Conservation (phyloP, 2,113 vertebrate species). For the Macrotis lagotis region DNA sequence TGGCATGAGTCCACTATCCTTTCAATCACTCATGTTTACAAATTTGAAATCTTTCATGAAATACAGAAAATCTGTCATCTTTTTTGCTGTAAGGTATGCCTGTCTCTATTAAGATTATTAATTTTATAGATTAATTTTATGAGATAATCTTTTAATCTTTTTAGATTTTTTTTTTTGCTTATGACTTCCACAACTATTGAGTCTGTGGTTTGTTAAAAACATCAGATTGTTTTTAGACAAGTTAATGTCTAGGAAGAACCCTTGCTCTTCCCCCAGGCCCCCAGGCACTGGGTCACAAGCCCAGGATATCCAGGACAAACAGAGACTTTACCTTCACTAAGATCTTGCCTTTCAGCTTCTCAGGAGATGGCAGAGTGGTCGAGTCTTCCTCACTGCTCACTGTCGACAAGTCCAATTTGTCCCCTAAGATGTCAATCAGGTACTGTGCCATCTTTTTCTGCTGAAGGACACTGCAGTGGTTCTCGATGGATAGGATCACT, state of each 20-base stretch:
- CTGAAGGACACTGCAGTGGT: conserved; percentile 96
- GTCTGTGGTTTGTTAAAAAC: neutral
- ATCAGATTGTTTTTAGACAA: neutral
- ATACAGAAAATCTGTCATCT: neutral
- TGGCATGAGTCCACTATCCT: neutral
- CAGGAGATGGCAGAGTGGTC: conserved; percentile 91
- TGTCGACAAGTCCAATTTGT: conserved; percentile 93
- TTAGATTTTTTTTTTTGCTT: neutral
- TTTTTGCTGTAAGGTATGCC: neutral
- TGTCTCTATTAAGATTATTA: neutral
- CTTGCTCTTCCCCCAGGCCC: neutral
- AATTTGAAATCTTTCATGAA: neutral
- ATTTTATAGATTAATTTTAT: too few species aligned
- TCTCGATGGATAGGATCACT: conserved; percentile 97
- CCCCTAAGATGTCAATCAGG: conserved; percentile 91
- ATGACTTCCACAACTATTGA: neutral
- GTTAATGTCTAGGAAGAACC: neutral
- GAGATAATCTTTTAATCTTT: neutral
- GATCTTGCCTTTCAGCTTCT: conserved; percentile 93
- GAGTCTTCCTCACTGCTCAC: conserved; percentile 86
- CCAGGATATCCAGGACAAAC: fast-evolving
- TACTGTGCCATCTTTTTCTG: conserved; percentile 99
- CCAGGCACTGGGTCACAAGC: neutral
- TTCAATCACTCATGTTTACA: neutral
- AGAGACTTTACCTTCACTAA: conserved; percentile 91